Evolutionary conservation across 2,113 vertebrate species (phyloP), one percentile per base, ranked within the genome.

Genomic region (Suricata suricatta): DNA sequence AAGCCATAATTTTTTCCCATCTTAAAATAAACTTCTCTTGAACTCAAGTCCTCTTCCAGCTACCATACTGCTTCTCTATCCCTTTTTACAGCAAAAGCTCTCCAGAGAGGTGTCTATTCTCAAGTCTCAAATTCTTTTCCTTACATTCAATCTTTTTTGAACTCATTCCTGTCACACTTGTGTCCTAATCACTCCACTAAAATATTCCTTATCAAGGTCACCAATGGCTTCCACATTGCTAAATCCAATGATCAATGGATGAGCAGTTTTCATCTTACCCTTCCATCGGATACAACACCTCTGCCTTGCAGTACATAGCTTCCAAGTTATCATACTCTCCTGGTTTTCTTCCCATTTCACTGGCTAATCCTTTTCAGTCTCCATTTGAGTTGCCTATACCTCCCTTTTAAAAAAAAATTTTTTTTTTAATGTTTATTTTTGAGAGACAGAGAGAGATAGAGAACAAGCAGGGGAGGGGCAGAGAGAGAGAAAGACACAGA

Each of bases 71-170:
- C 21, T 79, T 66, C 47, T 90, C 72, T 87, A 11, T 83, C 94
- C 25, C 47, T 76, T 92, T 94, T 83, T 69, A 74, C 0, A 81
- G 81, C 38, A 79, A 92, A 81, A 90, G 63, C 7, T 6, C 7
- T 44, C 7, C 52, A 41, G 47, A 90, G 68, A 76, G 63, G 31
- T 85, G 12, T 81, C 88, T 95, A 23, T 68, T 76, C 21, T 87
- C 50, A 69, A 84, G 35, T 77, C 57, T 88, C 31, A 86, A 69
- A 91, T 44, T 88, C 31, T 74, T 83, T 85, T 27, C 57, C 44
- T 95, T 66, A 77, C 13, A 96, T 91, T 93, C 13, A 96, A 85
- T 93, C 31, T 93, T 31, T 95, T 96, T 89, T 96, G 38, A 90
- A 54, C n/a, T 84, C 5, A 83, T 91, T 69, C 19, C 29, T 91